These are phyloP conservation scores for Pygocentrus nattereri DNA, from an alignment of 2,797 vertebrate genomes.

Conservation along the genomic window DNA sequence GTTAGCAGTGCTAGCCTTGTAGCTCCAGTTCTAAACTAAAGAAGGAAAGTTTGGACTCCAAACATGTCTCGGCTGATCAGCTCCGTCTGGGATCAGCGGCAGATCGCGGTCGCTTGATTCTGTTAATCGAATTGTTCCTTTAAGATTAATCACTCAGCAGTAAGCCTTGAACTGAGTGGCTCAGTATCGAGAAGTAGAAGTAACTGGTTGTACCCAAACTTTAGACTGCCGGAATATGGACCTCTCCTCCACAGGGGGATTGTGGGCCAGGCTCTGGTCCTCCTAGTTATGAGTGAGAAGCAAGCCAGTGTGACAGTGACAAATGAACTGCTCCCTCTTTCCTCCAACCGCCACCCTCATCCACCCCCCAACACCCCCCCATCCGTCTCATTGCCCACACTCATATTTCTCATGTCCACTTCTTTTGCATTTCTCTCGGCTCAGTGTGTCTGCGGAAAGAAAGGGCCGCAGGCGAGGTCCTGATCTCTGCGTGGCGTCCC, in stretches of 20 bases:
- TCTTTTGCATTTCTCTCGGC: conserved; percentile 54
- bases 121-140: too few relatives aligned
- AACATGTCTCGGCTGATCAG: too few relatives aligned
- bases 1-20: too few relatives aligned
- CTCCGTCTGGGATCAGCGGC: too few relatives aligned
- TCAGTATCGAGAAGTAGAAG: too few relatives aligned
- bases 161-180: too few relatives aligned
- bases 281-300: conserved; percentile 81
- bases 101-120: too few relatives aligned
- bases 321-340: conserved; percentile 77
- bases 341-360: conserved; percentile 73
- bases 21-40: too few relatives aligned
- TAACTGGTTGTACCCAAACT: background rate
- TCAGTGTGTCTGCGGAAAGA: conserved; percentile 31
- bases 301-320: conserved; percentile 83
- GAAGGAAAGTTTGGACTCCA: too few relatives aligned
- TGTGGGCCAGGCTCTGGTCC: conserved; percentile 67
- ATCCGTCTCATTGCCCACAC: conserved; percentile 59
- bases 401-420: conserved; percentile 62
- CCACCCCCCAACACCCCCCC: conserved; percentile 45
- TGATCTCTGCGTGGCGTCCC: conserved; percentile 18
- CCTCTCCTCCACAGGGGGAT: conserved; percentile 37
- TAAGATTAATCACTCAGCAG: too few relatives aligned
- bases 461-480: conserved; percentile 39
- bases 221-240: background rate